Evolutionary conservation across 2,797 vertebrate genomes (phyloP), one percentile per base, ranked within the genome.

Genomic region (Pipistrellus pygmaeus): DNA sequence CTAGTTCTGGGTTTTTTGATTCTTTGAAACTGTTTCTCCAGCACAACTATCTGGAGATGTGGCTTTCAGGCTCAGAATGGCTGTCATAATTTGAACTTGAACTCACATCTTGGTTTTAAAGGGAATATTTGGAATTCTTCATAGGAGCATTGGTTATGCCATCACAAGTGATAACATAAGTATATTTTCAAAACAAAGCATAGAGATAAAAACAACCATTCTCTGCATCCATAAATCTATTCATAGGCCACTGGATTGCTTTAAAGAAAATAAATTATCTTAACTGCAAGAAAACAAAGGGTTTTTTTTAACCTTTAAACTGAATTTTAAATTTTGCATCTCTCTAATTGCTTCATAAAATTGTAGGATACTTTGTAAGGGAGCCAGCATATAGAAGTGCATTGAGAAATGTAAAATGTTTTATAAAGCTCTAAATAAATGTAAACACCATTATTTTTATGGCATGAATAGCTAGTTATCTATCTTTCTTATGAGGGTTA

Each of bases 211-310:
- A 35, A 1, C 35, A 72, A 6, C 0, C 15, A 41, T 78, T 35
- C 10, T 91, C 11, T 64, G 3, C 41, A 83, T 73, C 4, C 30
- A 32, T 89, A 77, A 92, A 78, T 90, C 18, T 93, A 41, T 71
- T 85, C 21, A 87, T 0, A 81, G 32, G 41, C 11, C 87, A 51
- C 35, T 35, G 15, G 11, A 55, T 13, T 53, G 18, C 14, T 82
- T 93, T 25, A 60, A 77, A 90, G 32, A 68, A 92, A 81, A 84
- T 71, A 73, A 86, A 90, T 73, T 51, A 64, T 48, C 32, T 82
- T 85, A 76, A 64, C 18, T 72, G 0, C 17, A 77, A 57, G 15
- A 82, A 94, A 78, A 80, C 4, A 51, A 60, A 27, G 6, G 8
- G 38, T 41, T 6, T 41, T 13, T 91, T 89, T 62, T 69, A 55